A percentile compares a stretch with the other conserved stretches of the same genome.
These are phyloP conservation scores for Sphenodon punctatus DNA, from an alignment of 2,797 vertebrate genomes.

Conservation along the genomic window DNA sequence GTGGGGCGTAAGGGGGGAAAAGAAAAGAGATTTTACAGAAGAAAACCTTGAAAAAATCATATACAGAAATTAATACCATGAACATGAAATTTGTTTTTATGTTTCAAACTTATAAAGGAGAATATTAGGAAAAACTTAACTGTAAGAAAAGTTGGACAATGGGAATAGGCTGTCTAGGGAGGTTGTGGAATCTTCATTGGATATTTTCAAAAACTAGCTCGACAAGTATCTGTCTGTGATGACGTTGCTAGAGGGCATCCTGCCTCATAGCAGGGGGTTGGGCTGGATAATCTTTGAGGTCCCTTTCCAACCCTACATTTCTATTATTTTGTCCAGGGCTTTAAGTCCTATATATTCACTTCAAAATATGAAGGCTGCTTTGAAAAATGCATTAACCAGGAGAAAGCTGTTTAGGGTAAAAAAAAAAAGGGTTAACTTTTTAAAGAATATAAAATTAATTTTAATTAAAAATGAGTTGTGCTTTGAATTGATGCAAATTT, in stretches of 20 bases:
- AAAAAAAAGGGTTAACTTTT: background rate
- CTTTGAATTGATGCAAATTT: too few species aligned
- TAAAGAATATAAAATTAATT: background rate
- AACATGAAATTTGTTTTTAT: background rate
- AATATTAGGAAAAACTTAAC: background rate
- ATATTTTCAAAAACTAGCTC: too few species aligned
- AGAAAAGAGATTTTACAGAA: background rate
- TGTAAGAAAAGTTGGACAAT: too few species aligned
- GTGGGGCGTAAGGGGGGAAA: conserved; percentile 52
- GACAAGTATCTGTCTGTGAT: too few species aligned
- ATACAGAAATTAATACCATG: background rate
- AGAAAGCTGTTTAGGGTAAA: background rate
- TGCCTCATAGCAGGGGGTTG: too few species aligned
- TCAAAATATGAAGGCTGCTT: background rate
- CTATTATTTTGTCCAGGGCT: conserved; percentile 12
- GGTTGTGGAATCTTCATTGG: too few species aligned
- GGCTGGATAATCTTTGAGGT: too few species aligned
- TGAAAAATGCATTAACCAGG: background rate
- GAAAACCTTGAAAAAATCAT: background rate
- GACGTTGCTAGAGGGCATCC: too few species aligned
- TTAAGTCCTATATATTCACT: background rate
- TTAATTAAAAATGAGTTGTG: too few species aligned
- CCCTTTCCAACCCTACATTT: too few species aligned
- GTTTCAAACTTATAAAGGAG: background rate
- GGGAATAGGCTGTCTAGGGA: too few species aligned